These are phyloP conservation scores for Diorhabda sublineata DNA, from an alignment of 1,140 invertebrate genomes.

Conservation along the genomic window DNA sequence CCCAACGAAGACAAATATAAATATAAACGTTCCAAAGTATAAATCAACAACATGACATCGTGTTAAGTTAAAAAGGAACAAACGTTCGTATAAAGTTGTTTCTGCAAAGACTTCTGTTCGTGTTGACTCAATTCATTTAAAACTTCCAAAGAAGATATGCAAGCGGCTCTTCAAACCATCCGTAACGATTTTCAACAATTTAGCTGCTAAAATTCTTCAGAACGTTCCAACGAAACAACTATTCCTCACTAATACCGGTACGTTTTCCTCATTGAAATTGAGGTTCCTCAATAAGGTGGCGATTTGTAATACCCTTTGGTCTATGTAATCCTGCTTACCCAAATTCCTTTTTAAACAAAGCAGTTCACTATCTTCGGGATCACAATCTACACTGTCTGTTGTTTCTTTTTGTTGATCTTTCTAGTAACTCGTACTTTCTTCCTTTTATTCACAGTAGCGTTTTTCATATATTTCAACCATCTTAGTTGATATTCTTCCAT, in stretches of 20 bases:
- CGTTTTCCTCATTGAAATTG: constrained; percentile 89
- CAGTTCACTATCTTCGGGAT: constrained; percentile 39
- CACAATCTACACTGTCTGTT: constrained; percentile 30
- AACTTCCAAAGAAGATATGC: constrained; percentile 78
- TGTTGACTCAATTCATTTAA: constrained; percentile 83
- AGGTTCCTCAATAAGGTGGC: constrained; percentile 88
- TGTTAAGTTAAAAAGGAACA: constrained; percentile 82
- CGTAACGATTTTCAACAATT: constrained; percentile 71
- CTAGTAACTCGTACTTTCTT: no score
- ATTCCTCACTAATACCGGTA: constrained; percentile 71
- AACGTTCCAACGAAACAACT: constrained; percentile 77
- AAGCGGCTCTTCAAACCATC: constrained; percentile 80
- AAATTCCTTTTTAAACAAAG: constrained; percentile 56
- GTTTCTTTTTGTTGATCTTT: constrained; percentile 11
- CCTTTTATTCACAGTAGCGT: no score
- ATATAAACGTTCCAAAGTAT: constrained; percentile 91
- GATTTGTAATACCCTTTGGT: constrained; percentile 74
- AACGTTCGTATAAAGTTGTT: constrained; percentile 70
- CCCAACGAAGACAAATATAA: constrained; percentile 83
- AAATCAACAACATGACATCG: constrained; percentile 92
- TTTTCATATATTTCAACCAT: no score
- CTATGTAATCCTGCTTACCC: constrained; percentile 73
- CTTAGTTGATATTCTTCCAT: no score
- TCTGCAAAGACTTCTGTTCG: constrained; percentile 68
- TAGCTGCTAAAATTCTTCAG: constrained; percentile 58